phyloP scores from a whole-genome alignment of 2,888 invertebrate genomes.

The Saturnia pavonia region DNA sequence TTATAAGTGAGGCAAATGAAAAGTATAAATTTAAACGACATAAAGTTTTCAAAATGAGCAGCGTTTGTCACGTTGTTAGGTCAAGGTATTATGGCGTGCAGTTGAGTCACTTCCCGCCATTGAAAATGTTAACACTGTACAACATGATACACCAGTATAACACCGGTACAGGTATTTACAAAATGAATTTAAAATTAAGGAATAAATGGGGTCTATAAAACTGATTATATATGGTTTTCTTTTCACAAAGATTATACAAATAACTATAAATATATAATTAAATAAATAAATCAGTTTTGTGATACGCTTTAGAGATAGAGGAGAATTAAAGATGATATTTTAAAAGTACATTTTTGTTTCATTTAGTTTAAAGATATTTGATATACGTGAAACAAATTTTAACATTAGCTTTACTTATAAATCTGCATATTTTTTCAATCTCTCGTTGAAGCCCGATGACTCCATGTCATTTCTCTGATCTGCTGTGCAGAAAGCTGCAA shows the following conservation, averaged over 20 bases:
- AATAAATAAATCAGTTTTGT: no score
- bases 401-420: conserved; percentile 25
- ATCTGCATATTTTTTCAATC: conserved; percentile 46
- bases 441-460: conserved; percentile 51
- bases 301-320: no score
- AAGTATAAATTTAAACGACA: neutral
- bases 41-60: conserved; percentile 26
- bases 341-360: neutral
- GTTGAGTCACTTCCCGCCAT: conserved; percentile 58
- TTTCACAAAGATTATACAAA: neutral
- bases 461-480: conserved; percentile 61
- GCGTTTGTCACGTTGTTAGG: conserved; percentile 34
- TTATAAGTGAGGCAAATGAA: neutral
- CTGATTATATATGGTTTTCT: neutral
- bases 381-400: neutral
- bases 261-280: no score
- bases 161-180: neutral
- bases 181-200: neutral
- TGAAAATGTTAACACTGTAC: conserved; percentile 33
- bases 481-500: conserved; percentile 68
- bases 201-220: neutral
- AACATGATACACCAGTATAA: neutral
- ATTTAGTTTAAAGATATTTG: neutral
- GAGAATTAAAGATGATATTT: neutral
- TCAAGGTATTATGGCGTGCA: conserved; percentile 39